Evolutionary conservation across 2,888 invertebrate genomes (phyloP), one percentile per base, ranked within the genome.

Genomic region (Junonia oenone): DNA sequence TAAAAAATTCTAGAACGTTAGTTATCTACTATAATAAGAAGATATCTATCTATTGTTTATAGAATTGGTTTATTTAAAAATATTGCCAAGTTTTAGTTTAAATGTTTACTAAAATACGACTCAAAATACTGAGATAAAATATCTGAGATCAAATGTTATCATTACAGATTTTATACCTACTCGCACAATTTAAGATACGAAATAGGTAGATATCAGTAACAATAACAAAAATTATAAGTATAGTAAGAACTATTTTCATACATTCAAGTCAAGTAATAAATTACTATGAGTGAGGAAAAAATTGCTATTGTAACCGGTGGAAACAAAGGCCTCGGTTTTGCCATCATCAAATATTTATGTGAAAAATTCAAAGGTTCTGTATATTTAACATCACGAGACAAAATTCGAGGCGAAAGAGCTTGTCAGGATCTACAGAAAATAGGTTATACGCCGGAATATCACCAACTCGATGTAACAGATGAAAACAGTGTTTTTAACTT

Each of bases 301-400:
- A 68, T 86, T 51, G 87, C 85, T 1, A 60, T 90, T 1, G 94
- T 95, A 29, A 95, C 95, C 2, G 95, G 95, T n/a, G 87, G 91
- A 5, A 95, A 95, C 72, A 95, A 95, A 79, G 95, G 95, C 0
- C 92, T 95, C 46, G 95, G 95, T 4, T 93, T 87, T 67, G 92
- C 91, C 1, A 92, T 94, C 63, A 93, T 93, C 0, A 93, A 93
- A 78, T 91, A 88, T 0, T 79, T 95, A 1, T 94, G 94, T 70
- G 78, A 92, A 63, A 86, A 92, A 71, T 94, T 91, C 69, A 72
- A 92, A 61, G 95, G 94, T 1, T 84, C 81, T 55, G 94, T 96
- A 1, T 94, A 94, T 73, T 76, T 96, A 45, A 95, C 95, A 47
- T 91, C 95, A 0, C 83, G 95, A 66, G 91, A 94, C 72, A 68